phyloP scores from a whole-genome alignment of 64 coral and sea anemone species.

The Dendrophyllia cribrosa region DNA sequence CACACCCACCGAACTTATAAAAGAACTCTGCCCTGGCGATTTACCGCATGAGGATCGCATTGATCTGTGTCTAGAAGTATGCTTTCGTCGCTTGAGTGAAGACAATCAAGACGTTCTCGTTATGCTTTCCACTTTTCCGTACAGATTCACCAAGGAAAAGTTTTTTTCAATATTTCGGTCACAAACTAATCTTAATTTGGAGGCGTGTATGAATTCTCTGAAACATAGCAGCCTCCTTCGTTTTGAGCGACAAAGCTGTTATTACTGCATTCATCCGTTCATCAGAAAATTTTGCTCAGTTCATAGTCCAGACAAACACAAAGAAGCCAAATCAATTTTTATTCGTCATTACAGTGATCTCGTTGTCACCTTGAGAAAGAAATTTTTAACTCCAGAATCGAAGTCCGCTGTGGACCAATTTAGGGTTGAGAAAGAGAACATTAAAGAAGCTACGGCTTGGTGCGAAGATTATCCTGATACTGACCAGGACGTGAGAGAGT shows the following conservation, averaged over 20 bases:
- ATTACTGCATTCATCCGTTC: conserved; percentile 29
- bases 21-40: not conserved
- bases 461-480: conserved; percentile 36
- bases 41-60: not conserved
- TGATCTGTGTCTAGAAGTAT: conserved; percentile 16
- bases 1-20: not conserved
- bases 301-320: not conserved
- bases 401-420: conserved; percentile 1
- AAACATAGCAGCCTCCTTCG: conserved; percentile 29
- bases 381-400: conserved; percentile 29
- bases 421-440: conserved; percentile 16
- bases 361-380: not conserved
- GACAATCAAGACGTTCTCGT: conserved; percentile 11
- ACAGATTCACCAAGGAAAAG: conserved; percentile 11
- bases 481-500: not conserved
- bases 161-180: not conserved
- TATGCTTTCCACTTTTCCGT: conserved; percentile 21
- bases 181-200: not conserved
- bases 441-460: conserved; percentile 47
- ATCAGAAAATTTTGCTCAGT: conserved; percentile 24
- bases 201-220: not conserved
- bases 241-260: not conserved
- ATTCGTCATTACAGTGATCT: conserved; percentile 21
- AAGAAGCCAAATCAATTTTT: conserved; percentile 2
- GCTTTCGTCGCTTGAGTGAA: conserved; percentile 20